Conservation (phyloP, 2,113 vertebrate genomes). For the Alosa alosa region DNA sequence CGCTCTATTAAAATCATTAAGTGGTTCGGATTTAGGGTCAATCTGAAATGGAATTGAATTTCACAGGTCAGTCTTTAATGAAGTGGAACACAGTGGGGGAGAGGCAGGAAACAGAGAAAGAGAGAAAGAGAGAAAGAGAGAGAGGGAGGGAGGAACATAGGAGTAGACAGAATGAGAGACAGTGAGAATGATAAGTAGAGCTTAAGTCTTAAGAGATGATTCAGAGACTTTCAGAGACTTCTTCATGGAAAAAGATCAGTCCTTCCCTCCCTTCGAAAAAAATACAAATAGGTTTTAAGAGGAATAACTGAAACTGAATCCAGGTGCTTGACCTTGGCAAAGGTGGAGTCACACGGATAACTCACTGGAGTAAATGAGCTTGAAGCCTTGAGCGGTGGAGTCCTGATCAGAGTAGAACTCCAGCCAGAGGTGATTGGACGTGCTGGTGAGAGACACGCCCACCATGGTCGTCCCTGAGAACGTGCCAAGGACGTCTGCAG, state of each 20-base stretch:
- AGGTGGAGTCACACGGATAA: slow-evolving; percentile 32
- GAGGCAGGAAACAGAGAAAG: background rate
- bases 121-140: background rate
- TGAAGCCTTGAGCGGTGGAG: slow-evolving; percentile 87
- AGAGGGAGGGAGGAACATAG: background rate
- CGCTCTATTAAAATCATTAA: slow-evolving; percentile 17
- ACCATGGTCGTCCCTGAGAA: slow-evolving; percentile 83
- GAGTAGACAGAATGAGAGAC: background rate
- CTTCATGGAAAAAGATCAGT: slow-evolving; percentile 1
- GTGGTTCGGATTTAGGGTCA: slow-evolving; percentile 14
- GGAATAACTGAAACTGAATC: slow-evolving; percentile 1
- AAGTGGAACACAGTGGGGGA: background rate
- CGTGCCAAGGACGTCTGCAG: slow-evolving; percentile 80
- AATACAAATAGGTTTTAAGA: background rate
- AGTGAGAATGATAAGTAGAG: slow-evolving; percentile 32
- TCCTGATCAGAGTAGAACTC: slow-evolving; percentile 92
- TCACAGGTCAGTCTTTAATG: slow-evolving; percentile 12
- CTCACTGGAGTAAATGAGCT: slow-evolving; percentile 92
- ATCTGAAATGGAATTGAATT: slow-evolving; percentile 15
- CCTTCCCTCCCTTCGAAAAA: background rate
- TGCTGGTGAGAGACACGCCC: slow-evolving; percentile 86
- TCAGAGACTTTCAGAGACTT: background rate
- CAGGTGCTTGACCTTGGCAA: background rate
- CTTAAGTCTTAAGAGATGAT: slow-evolving; percentile 3
- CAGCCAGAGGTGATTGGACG: slow-evolving; percentile 93